These are phyloP conservation scores for Aurelia sp. DNA, from an alignment of 30 jellyfish, hydroid and myxozoan species.

Conservation along the genomic window DNA sequence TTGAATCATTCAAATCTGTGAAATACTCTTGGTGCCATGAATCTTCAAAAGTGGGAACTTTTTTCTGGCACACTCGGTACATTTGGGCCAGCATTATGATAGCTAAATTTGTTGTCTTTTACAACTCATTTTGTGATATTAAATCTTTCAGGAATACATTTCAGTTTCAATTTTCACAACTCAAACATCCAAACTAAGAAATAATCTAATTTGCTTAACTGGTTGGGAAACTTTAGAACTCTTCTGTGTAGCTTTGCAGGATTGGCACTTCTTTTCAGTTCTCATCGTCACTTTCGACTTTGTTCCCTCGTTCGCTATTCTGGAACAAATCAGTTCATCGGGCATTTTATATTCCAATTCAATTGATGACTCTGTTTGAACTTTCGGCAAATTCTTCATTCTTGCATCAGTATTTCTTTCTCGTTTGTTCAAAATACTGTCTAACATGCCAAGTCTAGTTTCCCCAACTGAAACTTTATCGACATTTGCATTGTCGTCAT, in stretches of 20 bases:
- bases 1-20: no score
- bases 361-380: background rate
- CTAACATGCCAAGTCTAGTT: conserved; percentile 38
- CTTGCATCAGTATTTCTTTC: background rate
- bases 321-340: conserved; percentile 44
- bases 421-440: conserved; percentile 15
- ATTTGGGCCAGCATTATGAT: no score
- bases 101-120: no score
- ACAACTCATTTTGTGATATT: no score
- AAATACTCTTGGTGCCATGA: no score
- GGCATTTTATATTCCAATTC: conserved; percentile 40
- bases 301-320: background rate
- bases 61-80: no score
- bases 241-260: conserved; percentile 14
- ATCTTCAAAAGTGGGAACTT: no score
- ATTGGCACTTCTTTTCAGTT: conserved; percentile 10
- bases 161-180: background rate
- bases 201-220: conserved; percentile 28
- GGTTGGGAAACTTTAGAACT: background rate
- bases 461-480: conserved; percentile 49
- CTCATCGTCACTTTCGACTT: background rate
- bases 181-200: conserved; percentile 33
- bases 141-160: no score
- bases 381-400: conserved; percentile 1
- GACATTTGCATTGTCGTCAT: conserved; percentile 42